Base-by-base conservation (phyloP, 1,140 invertebrate species). In the Pinna nobilis region DNA sequence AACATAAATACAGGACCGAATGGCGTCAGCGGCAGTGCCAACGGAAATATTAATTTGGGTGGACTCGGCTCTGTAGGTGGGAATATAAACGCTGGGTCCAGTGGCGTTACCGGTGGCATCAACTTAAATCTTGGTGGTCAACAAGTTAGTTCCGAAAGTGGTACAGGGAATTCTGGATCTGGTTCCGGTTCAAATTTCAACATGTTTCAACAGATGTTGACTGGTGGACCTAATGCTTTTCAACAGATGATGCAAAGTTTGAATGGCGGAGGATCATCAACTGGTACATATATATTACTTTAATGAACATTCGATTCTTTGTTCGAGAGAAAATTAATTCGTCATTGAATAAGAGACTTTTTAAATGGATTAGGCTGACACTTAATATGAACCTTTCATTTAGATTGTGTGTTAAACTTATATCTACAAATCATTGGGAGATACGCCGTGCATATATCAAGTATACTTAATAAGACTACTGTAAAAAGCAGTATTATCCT, bases 81-180 rank as follows among this genome's bases (percentile, higher is more conserved):
- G n/a, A 61, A 53, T 44, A 5, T 70, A 15, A 25, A 41, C 25
- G 33, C n/a, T 41, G n/a, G n/a, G 1, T 33, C 37, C n/a, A 44
- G 67, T 15, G 5, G 35, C 3, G 28, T 70, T 1, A 35, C 33
- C 25, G 68, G 68, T 49, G 47, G 59, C 25, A 25, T 61, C 9
- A 61, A 18, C 7, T 28, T 28, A 11, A 69, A 69, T n/a, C 23
- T 65, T 3, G 44, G 66, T 28, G 49, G 64, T 20, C n/a, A 32
- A 66, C 18, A 25, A 41, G 25, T 68, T n/a, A n/a, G n/a, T n/a
- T n/a, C n/a, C n/a, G n/a, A n/a, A 20, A 51, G 64, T 23, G 37
- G 66, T 13, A 41, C 35, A 18, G 28, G 55, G 37, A 68, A 68
- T 47, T 35, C 23, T 30, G 20, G 35, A 23, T 44, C 51, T 39